These are phyloP conservation scores for Thymelicus acteon DNA, from an alignment of 2,888 invertebrate genomes.

Conservation along the genomic window DNA sequence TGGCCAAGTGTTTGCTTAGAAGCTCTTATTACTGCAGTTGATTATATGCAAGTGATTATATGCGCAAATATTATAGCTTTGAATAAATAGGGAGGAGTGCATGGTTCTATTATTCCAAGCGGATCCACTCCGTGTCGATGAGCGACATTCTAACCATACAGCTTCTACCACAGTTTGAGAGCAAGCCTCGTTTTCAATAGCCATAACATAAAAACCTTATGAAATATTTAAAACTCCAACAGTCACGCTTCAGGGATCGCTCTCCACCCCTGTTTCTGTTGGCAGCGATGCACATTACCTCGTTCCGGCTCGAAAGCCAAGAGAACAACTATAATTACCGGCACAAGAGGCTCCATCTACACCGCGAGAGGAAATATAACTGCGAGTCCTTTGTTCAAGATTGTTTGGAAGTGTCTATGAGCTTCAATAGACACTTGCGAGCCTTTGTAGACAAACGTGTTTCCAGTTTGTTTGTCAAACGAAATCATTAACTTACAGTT, in stretches of 20 bases:
- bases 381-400: conserved; percentile 35
- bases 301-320: conserved; percentile 28
- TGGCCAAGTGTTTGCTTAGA: too few relatives aligned
- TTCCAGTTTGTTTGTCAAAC: not conserved
- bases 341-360: conserved; percentile 26
- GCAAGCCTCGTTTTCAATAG: not conserved
- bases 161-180: too few relatives aligned
- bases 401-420: conserved; percentile 35
- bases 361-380: conserved; percentile 29
- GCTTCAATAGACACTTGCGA: conserved; percentile 28
- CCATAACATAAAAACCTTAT: not conserved
- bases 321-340: conserved; percentile 38
- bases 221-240: not conserved
- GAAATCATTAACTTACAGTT: not conserved
- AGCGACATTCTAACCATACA: too few relatives aligned
- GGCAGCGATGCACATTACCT: conserved; percentile 30
- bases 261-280: conserved; percentile 26
- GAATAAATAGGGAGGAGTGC: too few relatives aligned
- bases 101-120: too few relatives aligned
- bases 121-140: too few relatives aligned
- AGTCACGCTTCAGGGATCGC: not conserved
- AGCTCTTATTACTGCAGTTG: too few relatives aligned
- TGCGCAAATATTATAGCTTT: too few relatives aligned
- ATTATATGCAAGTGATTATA: too few relatives aligned
- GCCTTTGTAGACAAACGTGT: not conserved